A percentile compares a stretch with the other conserved stretches of the same genome.
These are phyloP conservation scores for Egretta garzetta DNA, from an alignment of 2,113 vertebrate genomes.

Conservation along the genomic window DNA sequence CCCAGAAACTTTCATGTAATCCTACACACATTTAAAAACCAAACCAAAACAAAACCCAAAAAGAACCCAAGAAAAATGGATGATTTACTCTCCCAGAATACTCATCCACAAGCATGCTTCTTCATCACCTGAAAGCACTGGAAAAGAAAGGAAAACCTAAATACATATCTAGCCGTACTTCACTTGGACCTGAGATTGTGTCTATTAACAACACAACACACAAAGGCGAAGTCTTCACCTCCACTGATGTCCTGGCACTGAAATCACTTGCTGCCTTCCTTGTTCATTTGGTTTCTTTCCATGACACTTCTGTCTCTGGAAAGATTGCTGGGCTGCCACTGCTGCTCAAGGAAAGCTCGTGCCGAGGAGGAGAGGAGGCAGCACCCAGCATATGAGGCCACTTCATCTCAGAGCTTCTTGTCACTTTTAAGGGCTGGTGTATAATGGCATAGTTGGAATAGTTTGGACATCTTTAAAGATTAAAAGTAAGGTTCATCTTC, in stretches of 20 bases:
- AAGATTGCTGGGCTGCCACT: not conserved
- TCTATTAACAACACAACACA: not conserved
- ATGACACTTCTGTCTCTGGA: conserved; percentile 11
- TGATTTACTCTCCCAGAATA: not conserved
- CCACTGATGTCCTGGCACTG: not conserved
- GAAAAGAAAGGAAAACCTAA: not conserved
- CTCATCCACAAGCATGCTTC: not conserved
- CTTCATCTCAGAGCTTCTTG: not conserved
- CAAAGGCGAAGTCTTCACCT: not conserved
- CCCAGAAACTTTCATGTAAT: not conserved
- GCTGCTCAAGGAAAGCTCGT: not conserved
- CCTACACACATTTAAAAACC: not conserved
- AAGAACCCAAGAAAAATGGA: not conserved
- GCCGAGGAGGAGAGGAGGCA: conserved; percentile 2
- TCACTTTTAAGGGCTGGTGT: not conserved
- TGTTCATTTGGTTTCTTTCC: not conserved
- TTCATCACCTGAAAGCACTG: not conserved
- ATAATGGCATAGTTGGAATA: not conserved
- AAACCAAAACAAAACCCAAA: too few relatives aligned
- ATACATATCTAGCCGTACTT: not conserved
- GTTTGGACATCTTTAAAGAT: not conserved
- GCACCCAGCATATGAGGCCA: not conserved
- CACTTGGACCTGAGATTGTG: not conserved
- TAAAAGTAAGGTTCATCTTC: not conserved
- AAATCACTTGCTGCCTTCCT: not conserved